Conservation (phyloP, 2,113 vertebrate genomes). For the Oceanites oceanicus region DNA sequence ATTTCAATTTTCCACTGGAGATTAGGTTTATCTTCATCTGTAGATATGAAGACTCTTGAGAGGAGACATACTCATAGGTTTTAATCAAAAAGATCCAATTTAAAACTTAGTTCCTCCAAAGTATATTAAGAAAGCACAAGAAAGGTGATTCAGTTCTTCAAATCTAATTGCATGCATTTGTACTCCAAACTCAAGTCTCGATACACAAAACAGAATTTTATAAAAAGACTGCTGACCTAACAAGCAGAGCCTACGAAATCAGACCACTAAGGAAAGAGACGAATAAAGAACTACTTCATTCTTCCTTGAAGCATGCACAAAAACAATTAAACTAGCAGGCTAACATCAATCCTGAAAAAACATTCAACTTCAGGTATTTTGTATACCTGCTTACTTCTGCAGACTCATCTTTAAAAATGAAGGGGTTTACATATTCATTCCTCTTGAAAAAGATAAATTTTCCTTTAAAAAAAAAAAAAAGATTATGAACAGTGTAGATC, state of each 20-base stretch:
- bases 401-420: background rate
- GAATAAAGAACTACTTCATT: background rate
- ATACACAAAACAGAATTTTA: background rate
- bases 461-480: background rate
- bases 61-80: background rate
- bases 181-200: background rate
- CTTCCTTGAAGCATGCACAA: background rate
- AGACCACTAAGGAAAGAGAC: background rate
- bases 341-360: background rate
- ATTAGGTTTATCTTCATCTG: background rate
- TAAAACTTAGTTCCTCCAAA: conserved; percentile 18
- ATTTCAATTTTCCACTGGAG: background rate
- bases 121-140: background rate
- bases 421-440: fast-evolving
- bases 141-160: background rate
- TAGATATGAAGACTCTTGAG: background rate
- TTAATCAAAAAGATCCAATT: conserved; percentile 1
- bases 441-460: background rate
- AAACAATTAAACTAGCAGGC: background rate
- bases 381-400: background rate
- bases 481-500: background rate
- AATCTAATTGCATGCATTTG: background rate
- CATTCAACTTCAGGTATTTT: background rate
- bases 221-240: background rate
- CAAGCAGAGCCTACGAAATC: background rate